These are phyloP conservation scores for Malacoraja senta DNA, from an alignment of 2,797 vertebrate genomes.

Conservation along the genomic window DNA sequence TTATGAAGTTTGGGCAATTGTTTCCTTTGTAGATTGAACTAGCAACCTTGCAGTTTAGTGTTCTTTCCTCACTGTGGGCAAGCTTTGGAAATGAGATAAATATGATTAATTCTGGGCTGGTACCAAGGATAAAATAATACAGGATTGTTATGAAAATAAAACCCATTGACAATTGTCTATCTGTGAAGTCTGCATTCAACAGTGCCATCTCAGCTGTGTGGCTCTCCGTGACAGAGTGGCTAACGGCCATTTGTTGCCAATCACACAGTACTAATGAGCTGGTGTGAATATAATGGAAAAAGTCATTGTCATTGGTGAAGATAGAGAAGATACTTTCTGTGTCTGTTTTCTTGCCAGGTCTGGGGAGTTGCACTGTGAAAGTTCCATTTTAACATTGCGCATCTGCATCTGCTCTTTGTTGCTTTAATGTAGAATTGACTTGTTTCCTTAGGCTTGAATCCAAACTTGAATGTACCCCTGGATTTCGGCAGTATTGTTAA, in stretches of 20 bases:
- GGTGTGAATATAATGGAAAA: background rate
- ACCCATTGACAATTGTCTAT: constrained; percentile 48
- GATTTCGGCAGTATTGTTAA: constrained; percentile 75
- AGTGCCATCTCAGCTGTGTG: background rate
- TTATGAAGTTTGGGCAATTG: background rate
- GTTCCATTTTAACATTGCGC: background rate
- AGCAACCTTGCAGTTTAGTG: background rate
- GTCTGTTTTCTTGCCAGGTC: background rate
- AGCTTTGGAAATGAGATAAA: background rate
- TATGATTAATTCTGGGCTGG: background rate
- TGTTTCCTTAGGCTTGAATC: constrained; percentile 74
- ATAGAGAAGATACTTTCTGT: background rate
- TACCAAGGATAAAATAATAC: background rate
- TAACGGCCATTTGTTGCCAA: background rate
- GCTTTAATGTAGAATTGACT: background rate
- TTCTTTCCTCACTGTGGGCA: background rate
- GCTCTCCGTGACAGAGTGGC: background rate
- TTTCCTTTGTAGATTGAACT: constrained; percentile 39
- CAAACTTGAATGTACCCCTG: constrained; percentile 93
- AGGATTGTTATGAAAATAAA: constrained; percentile 33
- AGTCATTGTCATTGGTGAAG: background rate
- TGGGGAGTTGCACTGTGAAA: background rate
- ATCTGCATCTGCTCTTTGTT: constrained; percentile 31
- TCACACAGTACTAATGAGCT: background rate
- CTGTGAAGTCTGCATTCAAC: background rate